Evolutionary conservation across 2,797 vertebrate genomes (phyloP), one percentile per base, ranked within the genome.

Genomic region (Anguilla megastoma): DNA sequence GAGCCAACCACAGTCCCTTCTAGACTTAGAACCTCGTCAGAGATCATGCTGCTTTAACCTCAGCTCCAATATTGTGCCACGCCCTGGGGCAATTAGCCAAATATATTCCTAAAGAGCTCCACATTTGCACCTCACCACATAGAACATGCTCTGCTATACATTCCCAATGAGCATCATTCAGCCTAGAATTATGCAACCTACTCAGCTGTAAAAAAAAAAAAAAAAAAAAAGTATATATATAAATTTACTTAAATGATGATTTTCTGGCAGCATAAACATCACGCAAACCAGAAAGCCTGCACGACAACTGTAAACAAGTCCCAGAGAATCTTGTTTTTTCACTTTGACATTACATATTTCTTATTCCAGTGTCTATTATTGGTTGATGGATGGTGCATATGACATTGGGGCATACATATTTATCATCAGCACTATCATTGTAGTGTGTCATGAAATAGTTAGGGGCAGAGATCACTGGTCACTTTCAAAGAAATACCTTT

Each of bases 401-500:
- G 27, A 52, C 82, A 52, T 5, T 52, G 21, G n/a, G 82, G 18
- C 14, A 10, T 27, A 24, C 33, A 33, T 14, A 76, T 36, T 76
- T 76, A 33, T 41, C 74, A 21, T 82, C 41, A 24, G 79, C 79
- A 12, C 7, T 82, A 21, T 9, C 41, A 50, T 50, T 18, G 79
- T 33, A 82, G 2, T 82, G 45, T 48, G 45, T 18, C 45, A 50
- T 82, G 41, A 48, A 36, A 74, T 18, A 52, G 12, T 36, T 76
- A 56, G 58, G 10, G 52, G 41, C 52, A 85, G 83, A 74, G 88
- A 33, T 84, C 76, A 63, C 45, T 69, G 63, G 83, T 33, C 88
- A 76, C 85, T 74, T 76, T 79, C 36, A 48, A 24, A 90, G 86
- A 79, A 88, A 87, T 89, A 85, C 58, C 85, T 85, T 12, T 79